phyloP scores from a whole-genome alignment of 2,113 vertebrate species.

The Arvicanthis niloticus region DNA sequence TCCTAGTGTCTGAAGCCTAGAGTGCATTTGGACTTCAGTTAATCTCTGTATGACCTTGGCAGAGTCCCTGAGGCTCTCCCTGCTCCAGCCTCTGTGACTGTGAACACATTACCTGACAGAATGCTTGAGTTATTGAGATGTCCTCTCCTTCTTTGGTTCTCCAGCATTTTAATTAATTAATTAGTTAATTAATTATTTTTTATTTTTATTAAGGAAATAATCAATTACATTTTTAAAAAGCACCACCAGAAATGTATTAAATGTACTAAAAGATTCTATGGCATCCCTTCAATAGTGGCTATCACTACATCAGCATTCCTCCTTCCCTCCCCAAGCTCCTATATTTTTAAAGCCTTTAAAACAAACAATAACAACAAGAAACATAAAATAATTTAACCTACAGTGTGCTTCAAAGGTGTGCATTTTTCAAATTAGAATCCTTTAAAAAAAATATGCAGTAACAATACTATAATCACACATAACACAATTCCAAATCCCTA shows the following conservation, averaged over 20 bases:
- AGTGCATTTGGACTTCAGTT: background rate
- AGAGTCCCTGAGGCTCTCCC: background rate
- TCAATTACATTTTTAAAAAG: background rate
- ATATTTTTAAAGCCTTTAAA: constrained; percentile 1
- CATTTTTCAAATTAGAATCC: background rate
- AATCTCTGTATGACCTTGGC: background rate
- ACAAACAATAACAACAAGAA: background rate
- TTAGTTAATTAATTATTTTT: background rate
- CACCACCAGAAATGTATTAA: background rate
- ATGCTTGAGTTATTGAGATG: background rate
- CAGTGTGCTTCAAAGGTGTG: background rate
- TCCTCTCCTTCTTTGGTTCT: background rate
- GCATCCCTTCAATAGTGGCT: background rate
- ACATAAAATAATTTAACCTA: background rate
- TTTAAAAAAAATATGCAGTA: background rate
- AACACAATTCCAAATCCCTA: background rate
- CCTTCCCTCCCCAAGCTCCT: background rate
- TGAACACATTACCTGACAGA: background rate
- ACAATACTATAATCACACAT: background rate
- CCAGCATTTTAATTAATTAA: background rate
- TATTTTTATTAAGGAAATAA: background rate
- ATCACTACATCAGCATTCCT: background rate
- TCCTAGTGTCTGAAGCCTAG: background rate
- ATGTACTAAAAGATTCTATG: background rate
- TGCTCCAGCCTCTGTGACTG: background rate